A percentile compares a stretch with the other conserved stretches of the same genome.
Conservation (phyloP, 2,888 invertebrate genomes). For the Harmothoe impar region DNA sequence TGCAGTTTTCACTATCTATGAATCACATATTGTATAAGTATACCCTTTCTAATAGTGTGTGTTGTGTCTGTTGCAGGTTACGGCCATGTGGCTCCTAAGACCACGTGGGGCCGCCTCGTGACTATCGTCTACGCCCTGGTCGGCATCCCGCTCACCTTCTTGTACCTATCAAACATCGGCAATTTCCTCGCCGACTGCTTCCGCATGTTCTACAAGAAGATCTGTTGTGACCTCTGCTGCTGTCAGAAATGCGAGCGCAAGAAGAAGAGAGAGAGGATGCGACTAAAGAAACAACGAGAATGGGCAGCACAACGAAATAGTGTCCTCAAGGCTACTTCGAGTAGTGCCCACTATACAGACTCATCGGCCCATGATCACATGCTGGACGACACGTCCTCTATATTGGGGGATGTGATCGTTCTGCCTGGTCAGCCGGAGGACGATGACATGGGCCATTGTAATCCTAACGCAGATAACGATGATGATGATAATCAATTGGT, state of each 20-base stretch:
- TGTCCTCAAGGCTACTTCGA: slow-evolving; percentile 40
- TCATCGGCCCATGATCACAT: slow-evolving; percentile 15
- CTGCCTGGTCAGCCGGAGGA: not conserved
- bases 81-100: slow-evolving; percentile 76
- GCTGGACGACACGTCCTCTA: not conserved
- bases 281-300: slow-evolving; percentile 52
- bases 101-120: slow-evolving; percentile 71
- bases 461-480: not conserved
- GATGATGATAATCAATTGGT: slow-evolving; percentile 3
- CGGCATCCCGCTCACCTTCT: slow-evolving; percentile 74
- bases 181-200: slow-evolving; percentile 75
- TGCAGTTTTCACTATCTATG: too few species aligned
- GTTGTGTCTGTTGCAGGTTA: slow-evolving; percentile 71
- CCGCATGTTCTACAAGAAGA: slow-evolving; percentile 73
- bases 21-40: too few species aligned
- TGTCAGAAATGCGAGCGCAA: slow-evolving; percentile 72
- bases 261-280: slow-evolving; percentile 69
- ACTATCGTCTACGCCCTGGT: slow-evolving; percentile 75
- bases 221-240: slow-evolving; percentile 74
- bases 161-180: slow-evolving; percentile 75
- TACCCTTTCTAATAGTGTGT: too few species aligned
- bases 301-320: slow-evolving; percentile 62
- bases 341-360: slow-evolving; percentile 28
- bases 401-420: not conserved
- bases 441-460: slow-evolving; percentile 29